Base-by-base conservation (phyloP, 30 jellyfish, hydroid and myxozoan species). In the Hydra vulgaris region DNA sequence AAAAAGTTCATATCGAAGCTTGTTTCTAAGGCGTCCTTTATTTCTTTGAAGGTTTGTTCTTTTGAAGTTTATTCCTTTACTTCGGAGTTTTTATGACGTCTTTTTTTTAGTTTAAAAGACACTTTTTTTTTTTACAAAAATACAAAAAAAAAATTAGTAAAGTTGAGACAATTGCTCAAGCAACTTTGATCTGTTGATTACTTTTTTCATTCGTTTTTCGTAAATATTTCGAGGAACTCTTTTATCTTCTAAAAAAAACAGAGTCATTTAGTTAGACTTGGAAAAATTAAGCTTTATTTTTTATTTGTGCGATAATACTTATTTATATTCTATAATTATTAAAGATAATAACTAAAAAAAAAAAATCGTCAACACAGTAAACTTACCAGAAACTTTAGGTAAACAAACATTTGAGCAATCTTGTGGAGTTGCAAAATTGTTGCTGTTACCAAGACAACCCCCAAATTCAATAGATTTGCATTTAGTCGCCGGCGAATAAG, bases 361-460 rank as follows among this genome's bases (percentile, higher is more conserved):
- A 3, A 23, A 68, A n/a, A 20, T 5, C 75, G 75, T 68, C 15
- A 8, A 8, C 16, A 3, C 26, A 23, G 7, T 8, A 40, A 27
- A 25, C 15, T 0, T 21, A 0, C 67, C 81, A 27, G 56, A 18
- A 24, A 54, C 25, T 85, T 95, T 95, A 77, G 98, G 94, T 75
- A 83, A 53, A 80, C 98, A 92, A 55, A 88, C 74, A 27, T 84
- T 92, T 7, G 95, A 94, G 78, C 98, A 92, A 66, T 87, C 94
- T 66, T 92, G 95, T 19, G 96, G 96, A 7, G 98, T 92, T 12
- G 98, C 98, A 77, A 87, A 92, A 72, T 92, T 92, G 71, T 92
- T 92, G 53, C 71, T 83, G 74, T 87, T 92, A 19, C 98, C 98
- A 87, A 92, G 98, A 68, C 98, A 92, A 40, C 98, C 98, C 66